Evolutionary conservation across 2,888 invertebrate species (phyloP).

Genomic region (Agrotis exclamationis): DNA sequence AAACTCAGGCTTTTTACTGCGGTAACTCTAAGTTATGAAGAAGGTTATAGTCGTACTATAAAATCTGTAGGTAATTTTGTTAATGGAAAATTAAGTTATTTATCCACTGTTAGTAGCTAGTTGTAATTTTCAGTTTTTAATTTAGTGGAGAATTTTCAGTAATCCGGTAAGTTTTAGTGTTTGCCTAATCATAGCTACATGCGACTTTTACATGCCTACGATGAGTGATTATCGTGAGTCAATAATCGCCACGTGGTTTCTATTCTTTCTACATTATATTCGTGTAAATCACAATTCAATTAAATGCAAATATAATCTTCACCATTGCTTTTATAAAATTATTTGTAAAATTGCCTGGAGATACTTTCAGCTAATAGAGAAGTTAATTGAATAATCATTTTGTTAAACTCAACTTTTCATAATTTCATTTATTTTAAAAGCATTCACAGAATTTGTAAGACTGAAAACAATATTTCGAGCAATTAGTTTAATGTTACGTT

Average conservation of each 20-base stretch:
- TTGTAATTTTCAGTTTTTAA: not conserved
- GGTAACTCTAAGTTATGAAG: not conserved
- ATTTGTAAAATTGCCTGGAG: conserved; percentile 5
- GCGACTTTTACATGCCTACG: not conserved
- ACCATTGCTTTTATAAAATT: conserved; percentile 1
- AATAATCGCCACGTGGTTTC: not conserved
- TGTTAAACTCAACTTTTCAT: conserved; percentile 8
- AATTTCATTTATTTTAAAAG: conserved; percentile 25
- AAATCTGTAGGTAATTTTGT: not conserved
- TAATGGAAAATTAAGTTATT: not conserved
- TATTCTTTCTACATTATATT: not conserved
- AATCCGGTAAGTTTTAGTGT: not conserved
- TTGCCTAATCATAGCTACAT: not conserved
- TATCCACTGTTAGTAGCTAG: not conserved
- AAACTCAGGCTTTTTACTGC: conserved; percentile 27
- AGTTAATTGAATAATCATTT: conserved; percentile 10
- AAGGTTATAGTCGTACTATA: not conserved
- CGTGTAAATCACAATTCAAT: not conserved
- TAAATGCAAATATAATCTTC: not conserved
- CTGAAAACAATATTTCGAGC: conserved; percentile 13
- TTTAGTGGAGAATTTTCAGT: not conserved
- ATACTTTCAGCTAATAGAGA: conserved; percentile 19
- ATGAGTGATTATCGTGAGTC: not conserved
- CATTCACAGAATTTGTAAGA: conserved; percentile 2
- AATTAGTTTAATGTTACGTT: not conserved